Evolutionary conservation across 2,888 invertebrate genomes (phyloP).

Genomic region (Nymphalis c-album): DNA sequence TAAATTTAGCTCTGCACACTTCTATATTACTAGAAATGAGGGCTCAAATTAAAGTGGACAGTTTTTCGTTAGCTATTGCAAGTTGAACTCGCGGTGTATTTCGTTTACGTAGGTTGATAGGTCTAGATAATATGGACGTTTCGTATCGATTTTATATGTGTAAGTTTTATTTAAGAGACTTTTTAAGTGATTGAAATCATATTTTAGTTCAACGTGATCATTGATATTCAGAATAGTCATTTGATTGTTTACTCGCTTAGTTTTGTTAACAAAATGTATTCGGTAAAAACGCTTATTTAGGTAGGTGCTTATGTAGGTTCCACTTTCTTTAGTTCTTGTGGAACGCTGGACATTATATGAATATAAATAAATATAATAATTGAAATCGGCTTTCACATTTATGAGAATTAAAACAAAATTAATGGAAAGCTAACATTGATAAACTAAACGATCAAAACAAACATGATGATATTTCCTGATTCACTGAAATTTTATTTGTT

Average conservation of each 20-base stretch:
- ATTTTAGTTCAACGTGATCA: neutral
- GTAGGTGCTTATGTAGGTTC: no score
- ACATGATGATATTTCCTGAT: no score
- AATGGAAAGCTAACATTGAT: no score
- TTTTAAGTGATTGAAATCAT: constrained; percentile 21
- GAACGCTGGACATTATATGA: no score
- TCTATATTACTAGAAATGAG: neutral
- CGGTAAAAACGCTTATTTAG: neutral
- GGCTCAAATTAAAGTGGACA: constrained; percentile 9
- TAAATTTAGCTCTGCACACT: constrained; percentile 4
- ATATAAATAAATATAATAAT: no score
- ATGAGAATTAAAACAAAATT: no score
- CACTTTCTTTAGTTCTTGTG: no score
- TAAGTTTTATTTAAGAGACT: constrained; percentile 17
- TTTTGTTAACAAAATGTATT: neutral
- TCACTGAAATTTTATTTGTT: no score
- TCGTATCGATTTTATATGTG: constrained; percentile 14
- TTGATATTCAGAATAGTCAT: neutral
- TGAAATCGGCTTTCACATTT: no score
- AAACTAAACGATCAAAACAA: no score
- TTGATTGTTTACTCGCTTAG: neutral
- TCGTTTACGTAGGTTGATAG: neutral
- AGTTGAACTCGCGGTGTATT: constrained; percentile 13
- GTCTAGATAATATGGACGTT: constrained; percentile 11
- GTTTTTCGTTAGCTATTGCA: constrained; percentile 7